Evolutionary conservation across 1,140 invertebrate species (phyloP).

Genomic region (Papilio machaon): DNA sequence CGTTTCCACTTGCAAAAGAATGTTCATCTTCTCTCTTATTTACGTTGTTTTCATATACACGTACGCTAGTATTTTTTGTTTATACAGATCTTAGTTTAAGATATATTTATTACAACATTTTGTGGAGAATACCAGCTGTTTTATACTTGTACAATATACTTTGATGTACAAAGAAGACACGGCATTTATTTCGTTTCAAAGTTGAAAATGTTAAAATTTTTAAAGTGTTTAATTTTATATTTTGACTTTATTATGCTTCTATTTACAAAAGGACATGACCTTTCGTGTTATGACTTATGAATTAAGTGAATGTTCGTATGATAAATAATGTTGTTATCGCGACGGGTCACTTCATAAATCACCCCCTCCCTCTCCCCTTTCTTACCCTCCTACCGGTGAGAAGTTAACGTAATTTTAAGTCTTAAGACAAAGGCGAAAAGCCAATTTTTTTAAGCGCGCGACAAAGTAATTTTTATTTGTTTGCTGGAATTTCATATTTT

Average conservation of each 20-base stretch:
- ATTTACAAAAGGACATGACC: constrained; percentile 10
- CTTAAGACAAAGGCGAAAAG: constrained; percentile 32
- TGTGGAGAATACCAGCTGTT: background rate
- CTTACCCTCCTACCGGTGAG: background rate
- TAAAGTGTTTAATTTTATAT: background rate
- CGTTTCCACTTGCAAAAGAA: background rate
- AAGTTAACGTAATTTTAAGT: constrained; percentile 21
- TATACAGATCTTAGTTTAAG: background rate
- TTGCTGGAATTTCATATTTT: constrained; percentile 24
- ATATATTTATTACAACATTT: background rate
- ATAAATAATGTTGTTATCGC: constrained; percentile 33
- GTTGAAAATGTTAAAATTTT: background rate
- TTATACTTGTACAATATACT: background rate
- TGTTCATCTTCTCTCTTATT: background rate
- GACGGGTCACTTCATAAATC: constrained; percentile 32
- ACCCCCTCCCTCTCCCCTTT: background rate
- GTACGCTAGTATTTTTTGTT: background rate
- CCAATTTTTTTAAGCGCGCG: constrained; percentile 16
- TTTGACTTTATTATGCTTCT: constrained; percentile 6
- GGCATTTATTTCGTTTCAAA: background rate
- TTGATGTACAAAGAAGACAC: too few relatives aligned
- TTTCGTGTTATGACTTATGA: constrained; percentile 31
- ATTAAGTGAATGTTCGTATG: constrained; percentile 28
- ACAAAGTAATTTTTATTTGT: constrained; percentile 24
- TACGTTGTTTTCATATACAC: background rate